These are phyloP conservation scores for Artibeus jamaicensis DNA, from an alignment of 2,797 vertebrate genomes.

Conservation along the genomic window DNA sequence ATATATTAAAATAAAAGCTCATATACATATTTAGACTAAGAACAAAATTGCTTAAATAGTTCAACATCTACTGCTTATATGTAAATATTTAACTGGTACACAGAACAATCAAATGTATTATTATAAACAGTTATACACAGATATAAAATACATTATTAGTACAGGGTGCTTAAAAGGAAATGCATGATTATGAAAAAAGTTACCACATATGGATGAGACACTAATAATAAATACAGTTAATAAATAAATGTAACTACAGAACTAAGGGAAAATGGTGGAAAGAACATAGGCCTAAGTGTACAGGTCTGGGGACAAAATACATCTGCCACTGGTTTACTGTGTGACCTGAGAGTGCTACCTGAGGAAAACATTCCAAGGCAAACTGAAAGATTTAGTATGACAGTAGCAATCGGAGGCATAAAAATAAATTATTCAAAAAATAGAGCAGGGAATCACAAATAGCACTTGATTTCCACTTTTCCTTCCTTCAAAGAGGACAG, in stretches of 20 bases:
- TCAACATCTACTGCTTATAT: not conserved
- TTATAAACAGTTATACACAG: not conserved
- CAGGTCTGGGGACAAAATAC: not conserved
- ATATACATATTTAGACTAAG: not conserved
- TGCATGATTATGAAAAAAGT: not conserved
- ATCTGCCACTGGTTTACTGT: not conserved
- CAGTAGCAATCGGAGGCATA: not conserved
- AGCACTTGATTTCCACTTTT: not conserved
- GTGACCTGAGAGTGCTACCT: not conserved
- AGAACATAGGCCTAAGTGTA: not conserved
- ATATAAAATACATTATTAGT: conserved; percentile 5
- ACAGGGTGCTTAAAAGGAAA: not conserved
- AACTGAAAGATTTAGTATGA: not conserved
- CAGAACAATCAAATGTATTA: not conserved
- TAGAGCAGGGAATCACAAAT: not conserved
- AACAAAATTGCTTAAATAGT: not conserved
- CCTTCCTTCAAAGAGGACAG: not conserved
- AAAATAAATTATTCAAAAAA: conserved; percentile 26
- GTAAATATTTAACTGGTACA: conserved; percentile 4
- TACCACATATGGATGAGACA: not conserved
- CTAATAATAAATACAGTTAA: not conserved
- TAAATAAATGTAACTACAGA: not conserved
- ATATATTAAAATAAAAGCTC: conserved; percentile 4
- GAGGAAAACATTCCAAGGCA: not conserved
- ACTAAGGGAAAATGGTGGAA: not conserved